Evolutionary conservation across 2,113 vertebrate genomes (phyloP), one percentile per base, ranked within the genome.

Genomic region (Gasterosteus nipponicus): DNA sequence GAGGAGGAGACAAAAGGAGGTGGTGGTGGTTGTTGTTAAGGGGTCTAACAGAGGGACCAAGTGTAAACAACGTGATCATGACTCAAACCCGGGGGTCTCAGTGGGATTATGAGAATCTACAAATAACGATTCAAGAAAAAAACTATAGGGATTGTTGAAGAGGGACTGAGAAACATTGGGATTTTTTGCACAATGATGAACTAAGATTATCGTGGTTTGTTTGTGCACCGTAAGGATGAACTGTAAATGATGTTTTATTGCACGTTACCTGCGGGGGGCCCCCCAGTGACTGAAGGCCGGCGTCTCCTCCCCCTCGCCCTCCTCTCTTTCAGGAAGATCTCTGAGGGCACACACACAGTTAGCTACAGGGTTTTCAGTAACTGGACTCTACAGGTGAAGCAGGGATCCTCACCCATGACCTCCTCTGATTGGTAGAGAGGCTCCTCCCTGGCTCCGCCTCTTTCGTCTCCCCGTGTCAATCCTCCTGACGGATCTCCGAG

Each of bases 251-350:
- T 22, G 11, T 57, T 26, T 33, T 2, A 29, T 33, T 56, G 33
- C 49, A 29, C 68, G 10, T 72, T 93, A 97, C 97, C 90, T 96
- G 78, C 96, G 94, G 14, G 97, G 96, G 12, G 96, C 93, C 62
- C 96, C 98, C 98, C 98, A 99, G 89, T 99, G 98, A 86, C 97
- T 99, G 89, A 96, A 97, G 78, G 92, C 93, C 5, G 98, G 97
- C 0, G 97, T 97, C 89, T 99, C 98, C 91, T 99, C 96, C 68
- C 98, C 98, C 92, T 99, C 98, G 42, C 98, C 98, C 76, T 97
- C 96, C 91, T 98, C 98, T 86, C 98, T 93, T 83, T 99, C 97
- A 0, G 98, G 98, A 59, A 99, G 92, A 42, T 96, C 94, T 78
- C 97, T 99, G 47, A 82, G 87, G 47, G 89, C 67, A 73, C 47